phyloP scores from a whole-genome alignment of 2,888 invertebrate species.

The Theretra japonica region DNA sequence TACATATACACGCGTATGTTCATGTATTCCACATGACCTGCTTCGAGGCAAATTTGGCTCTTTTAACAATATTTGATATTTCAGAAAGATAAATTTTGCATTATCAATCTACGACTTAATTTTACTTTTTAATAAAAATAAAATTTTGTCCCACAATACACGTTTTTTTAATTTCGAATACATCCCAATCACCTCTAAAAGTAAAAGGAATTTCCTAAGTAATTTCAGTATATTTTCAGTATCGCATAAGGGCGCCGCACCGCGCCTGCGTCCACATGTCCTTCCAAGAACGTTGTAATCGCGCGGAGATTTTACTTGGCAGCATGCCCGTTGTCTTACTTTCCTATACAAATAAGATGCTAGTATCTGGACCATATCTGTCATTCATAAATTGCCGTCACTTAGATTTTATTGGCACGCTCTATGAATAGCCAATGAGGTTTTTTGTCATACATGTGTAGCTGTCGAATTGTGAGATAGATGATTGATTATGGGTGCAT shows the following conservation, averaged over 20 bases:
- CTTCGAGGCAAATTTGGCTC: no score
- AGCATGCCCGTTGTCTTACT: slow-evolving; percentile 12
- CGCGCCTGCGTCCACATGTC: slow-evolving; percentile 4
- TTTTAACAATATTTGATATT: no score
- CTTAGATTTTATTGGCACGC: slow-evolving; percentile 44
- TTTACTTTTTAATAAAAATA: no score
- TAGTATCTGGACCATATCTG: slow-evolving; percentile 33
- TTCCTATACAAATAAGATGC: slow-evolving; percentile 20
- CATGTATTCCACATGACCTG: no score
- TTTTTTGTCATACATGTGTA: slow-evolving; percentile 37
- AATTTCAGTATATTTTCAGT: background rate
- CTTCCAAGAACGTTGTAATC: slow-evolving; percentile 6
- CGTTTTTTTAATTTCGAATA: background rate
- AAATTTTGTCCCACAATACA: background rate
- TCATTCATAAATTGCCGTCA: slow-evolving; percentile 44
- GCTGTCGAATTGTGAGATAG: background rate
- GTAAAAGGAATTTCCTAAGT: background rate
- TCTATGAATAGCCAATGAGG: slow-evolving; percentile 41
- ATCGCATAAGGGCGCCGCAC: background rate
- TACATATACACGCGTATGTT: no score
- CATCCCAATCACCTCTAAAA: background rate
- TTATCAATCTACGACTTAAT: no score
- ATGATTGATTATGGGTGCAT: slow-evolving; percentile 14
- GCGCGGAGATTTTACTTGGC: slow-evolving; percentile 9
- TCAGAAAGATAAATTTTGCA: no score